Base-by-base conservation (phyloP, 92 coral and sea anemone genomes). In the Desmophyllum pertusum region DNA sequence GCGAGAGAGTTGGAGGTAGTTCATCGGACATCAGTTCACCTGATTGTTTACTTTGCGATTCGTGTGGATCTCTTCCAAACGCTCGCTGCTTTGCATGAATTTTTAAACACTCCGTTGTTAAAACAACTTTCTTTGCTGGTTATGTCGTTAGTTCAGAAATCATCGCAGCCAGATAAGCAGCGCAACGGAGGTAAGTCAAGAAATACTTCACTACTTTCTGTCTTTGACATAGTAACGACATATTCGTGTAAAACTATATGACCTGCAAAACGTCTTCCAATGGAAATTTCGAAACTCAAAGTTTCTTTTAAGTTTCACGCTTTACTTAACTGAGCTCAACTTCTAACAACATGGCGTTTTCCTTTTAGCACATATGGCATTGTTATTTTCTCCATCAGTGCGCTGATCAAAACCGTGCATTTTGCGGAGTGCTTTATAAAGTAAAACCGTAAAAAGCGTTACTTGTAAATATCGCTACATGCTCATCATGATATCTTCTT, bases 41-140 rank as follows among this genome's bases (percentile, higher is more conserved):
- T 70, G 39, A 27, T 41, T 46, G 33, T 71, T 55, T 55, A 6
- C 17, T 82, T 30, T 25, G 57, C 14, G 41, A 27, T 81, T 81
- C 78, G 77, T 81, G 85, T 81, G 85, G 85, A 51, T n/a, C 38
- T 81, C 25, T 42, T 53, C 57, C 86, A 79, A 82, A n/a, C 57
- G 48, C 71, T 82, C 61, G 52, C 42, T 72, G 51, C 41, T 53
- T 31, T 45, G 29, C 75, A 84, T 84, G 75, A 84, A 84, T 84
- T 84, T 84, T 84, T 84, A 84, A 84, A 84, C 65, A 84, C 75
- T 74, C 38, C 43, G 76, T 63, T 84, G 65, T 62, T 75, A 84
- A 62, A 76, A 73, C 83, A 75, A 75, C 53, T 31, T 52, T 13
- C 27, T 67, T 31, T 46, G 74, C 75, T 76, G 78, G 82, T 75